phyloP scores from a whole-genome alignment of 2,797 vertebrate genomes.

The Capromys pilorides region DNA sequence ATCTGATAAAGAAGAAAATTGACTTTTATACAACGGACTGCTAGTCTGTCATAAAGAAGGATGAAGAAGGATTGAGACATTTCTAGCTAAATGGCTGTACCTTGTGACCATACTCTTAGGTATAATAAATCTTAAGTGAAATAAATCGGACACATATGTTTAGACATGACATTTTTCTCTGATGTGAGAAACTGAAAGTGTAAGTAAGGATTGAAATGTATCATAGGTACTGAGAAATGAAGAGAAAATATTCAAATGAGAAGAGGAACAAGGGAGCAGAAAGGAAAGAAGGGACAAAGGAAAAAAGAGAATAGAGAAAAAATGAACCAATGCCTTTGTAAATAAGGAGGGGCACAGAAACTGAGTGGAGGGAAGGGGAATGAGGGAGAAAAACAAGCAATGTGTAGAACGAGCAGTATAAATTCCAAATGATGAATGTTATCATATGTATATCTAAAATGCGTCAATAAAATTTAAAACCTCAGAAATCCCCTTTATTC shows the following conservation, averaged over 20 bases:
- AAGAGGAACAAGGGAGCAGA: not conserved
- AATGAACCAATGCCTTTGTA: not conserved
- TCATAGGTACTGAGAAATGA: not conserved
- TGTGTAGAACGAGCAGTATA: not conserved
- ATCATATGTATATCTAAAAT: not conserved
- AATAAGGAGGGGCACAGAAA: not conserved
- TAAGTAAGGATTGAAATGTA: not conserved
- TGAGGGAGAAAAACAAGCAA: not conserved
- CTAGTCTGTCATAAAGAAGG: not conserved
- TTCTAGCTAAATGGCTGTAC: not conserved
- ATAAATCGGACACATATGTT: not conserved
- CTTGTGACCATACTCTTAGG: not conserved
- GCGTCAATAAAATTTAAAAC: not conserved
- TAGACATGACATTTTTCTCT: not conserved
- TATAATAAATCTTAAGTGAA: not conserved
- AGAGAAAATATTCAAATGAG: not conserved
- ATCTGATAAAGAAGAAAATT: not conserved
- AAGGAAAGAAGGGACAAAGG: not conserved
- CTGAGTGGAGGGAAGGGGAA: not conserved
- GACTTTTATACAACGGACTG: not conserved
- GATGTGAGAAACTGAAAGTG: not conserved
- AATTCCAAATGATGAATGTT: not conserved
- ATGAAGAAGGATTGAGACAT: not conserved
- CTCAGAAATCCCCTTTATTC: constrained; percentile 9
- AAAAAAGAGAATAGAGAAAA: not conserved